Percentiles rank a stretch among this genome's conserved stretches.
These are phyloP conservation scores for Myotis pilosus DNA, from an alignment of 2,797 vertebrate species.

Conservation along the genomic window DNA sequence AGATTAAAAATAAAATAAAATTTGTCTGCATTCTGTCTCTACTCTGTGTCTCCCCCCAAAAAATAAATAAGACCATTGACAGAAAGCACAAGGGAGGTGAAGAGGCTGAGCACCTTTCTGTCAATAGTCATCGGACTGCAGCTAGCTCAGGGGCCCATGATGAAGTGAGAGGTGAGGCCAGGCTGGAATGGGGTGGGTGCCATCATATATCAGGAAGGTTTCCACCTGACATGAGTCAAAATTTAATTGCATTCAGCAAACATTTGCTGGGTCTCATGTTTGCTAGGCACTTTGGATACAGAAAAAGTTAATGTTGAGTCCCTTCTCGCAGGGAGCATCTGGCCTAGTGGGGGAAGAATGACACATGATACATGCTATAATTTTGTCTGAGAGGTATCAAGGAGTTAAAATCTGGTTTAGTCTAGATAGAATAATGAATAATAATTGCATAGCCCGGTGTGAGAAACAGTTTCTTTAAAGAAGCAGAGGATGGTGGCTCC, in stretches of 20 bases:
- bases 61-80: slow-evolving; percentile 12
- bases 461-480: background rate
- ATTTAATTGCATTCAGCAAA: background rate
- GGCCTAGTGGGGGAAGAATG: background rate
- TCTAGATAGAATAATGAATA: background rate
- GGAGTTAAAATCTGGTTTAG: background rate
- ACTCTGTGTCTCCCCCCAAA: background rate
- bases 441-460: background rate
- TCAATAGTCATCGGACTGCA: background rate
- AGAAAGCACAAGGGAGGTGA: background rate
- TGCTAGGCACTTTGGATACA: background rate
- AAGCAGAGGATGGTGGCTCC: background rate
- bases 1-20: slow-evolving; percentile 80
- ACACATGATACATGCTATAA: background rate
- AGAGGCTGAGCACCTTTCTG: background rate
- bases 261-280: background rate
- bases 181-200: background rate
- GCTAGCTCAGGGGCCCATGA: background rate
- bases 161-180: background rate
- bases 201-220: background rate
- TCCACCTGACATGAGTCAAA: background rate
- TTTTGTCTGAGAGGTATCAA: background rate
- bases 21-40: background rate
- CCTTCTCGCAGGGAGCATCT: background rate
- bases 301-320: background rate